Base-by-base conservation (phyloP, 2,113 vertebrate genomes). In the Halichoeres trimaculatus region DNA sequence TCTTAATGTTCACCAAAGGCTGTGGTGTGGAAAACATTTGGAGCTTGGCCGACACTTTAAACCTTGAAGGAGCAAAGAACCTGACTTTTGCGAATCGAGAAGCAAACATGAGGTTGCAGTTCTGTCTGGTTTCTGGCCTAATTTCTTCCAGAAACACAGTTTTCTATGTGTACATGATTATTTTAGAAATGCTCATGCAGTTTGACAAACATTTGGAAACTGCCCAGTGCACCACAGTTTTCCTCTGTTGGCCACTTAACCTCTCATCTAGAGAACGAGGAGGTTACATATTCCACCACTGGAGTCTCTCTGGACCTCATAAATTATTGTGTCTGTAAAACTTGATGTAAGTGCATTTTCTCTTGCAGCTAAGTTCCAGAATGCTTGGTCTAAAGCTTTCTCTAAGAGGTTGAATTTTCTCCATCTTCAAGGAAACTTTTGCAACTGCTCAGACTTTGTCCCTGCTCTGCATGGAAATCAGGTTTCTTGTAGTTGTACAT, bases 1-100 rank as follows among this genome's bases (percentile, higher is more conserved):
- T 30, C 52, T 40, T 51, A 76, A 79, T 60, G 48, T 23, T 65
- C 45, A 16, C 61, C 57, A 73, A 63, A 75, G 13, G 36, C 53
- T 54, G 8, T 30, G 51, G 62, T 4, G 54, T 30, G 70, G 74
- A 78, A 59, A 71, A n/a, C 43, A 0, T 64, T 54, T 60, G 60
- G 60, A 73, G n/a, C 22, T 13, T 2, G 56, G 41, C 30, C 10
- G 1, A 19, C 38, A 17, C 19, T 70, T 75, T 87, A 68, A 78
- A 52, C 65, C 34, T 10, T 24, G 51, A 57, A 41, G 35, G 3
- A 66, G 45, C 2, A 1, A 16, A 60, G 26, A 14, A 59, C 6
- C 1, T 5, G 1, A 19, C 4, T 38, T 13, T 52, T 76, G 52
- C 50, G 51, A 63, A 43, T 10, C 10, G 2, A 24, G 11, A 57